phyloP scores from a whole-genome alignment of 2,888 invertebrate species.

The Clivina fossor region DNA sequence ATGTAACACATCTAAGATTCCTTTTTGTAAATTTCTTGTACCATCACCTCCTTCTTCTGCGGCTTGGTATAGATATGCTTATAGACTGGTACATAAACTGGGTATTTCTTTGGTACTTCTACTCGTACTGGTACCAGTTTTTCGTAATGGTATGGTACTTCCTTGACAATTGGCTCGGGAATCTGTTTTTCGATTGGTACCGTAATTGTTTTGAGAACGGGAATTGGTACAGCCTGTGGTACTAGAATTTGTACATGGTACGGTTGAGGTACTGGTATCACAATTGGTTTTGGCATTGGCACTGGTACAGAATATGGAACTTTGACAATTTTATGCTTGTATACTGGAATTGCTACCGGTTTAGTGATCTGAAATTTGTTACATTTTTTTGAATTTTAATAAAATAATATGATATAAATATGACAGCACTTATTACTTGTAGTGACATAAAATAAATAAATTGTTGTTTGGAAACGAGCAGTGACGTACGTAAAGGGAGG shows the following conservation, averaged over 20 bases:
- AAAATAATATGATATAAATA: too few relatives aligned
- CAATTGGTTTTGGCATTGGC: slow-evolving; percentile 22
- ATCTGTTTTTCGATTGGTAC: slow-evolving; percentile 73
- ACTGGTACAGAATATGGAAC: slow-evolving; percentile 54
- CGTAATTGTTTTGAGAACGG: slow-evolving; percentile 67
- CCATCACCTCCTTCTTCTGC: too few relatives aligned
- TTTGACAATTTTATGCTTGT: slow-evolving; percentile 56
- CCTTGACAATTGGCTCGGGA: slow-evolving; percentile 68
- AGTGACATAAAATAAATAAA: too few relatives aligned
- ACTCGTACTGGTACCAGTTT: slow-evolving; percentile 71
- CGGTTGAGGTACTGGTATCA: slow-evolving; percentile 57
- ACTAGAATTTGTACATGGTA: slow-evolving; percentile 71
- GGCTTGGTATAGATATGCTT: slow-evolving; percentile 71
- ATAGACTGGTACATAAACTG: slow-evolving; percentile 53
- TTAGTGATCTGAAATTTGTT: slow-evolving; percentile 70
- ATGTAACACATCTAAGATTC: too few relatives aligned
- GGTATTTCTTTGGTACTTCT: slow-evolving; percentile 63
- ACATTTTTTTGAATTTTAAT: too few relatives aligned
- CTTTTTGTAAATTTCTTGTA: too few relatives aligned
- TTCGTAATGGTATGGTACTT: slow-evolving; percentile 65
- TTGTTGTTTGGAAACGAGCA: too few relatives aligned
- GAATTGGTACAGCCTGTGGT: slow-evolving; percentile 67
- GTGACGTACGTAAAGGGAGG: too few relatives aligned
- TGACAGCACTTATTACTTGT: too few relatives aligned
- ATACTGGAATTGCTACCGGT: slow-evolving; percentile 60